These are phyloP conservation scores for Glossophaga mutica DNA, from an alignment of 2,797 vertebrate species.

Conservation along the genomic window DNA sequence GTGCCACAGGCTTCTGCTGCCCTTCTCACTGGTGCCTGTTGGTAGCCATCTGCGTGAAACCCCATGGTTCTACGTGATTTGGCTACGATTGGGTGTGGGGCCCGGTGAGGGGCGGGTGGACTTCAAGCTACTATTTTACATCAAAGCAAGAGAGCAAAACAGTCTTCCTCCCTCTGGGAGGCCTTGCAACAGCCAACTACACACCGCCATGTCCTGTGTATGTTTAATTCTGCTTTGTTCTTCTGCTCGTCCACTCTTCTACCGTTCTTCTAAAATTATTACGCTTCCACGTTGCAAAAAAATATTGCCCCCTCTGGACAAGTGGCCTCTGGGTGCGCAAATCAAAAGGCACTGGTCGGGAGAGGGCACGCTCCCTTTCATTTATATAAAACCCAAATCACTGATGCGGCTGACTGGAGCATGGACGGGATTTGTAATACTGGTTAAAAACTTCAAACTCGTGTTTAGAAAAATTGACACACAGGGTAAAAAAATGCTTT, in stretches of 20 bases:
- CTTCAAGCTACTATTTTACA: neutral
- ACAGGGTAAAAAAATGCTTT: neutral
- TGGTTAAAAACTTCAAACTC: neutral
- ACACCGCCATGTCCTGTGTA: neutral
- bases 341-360: conserved; percentile 53
- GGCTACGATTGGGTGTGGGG: neutral
- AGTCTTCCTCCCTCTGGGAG: neutral
- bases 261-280: conserved; percentile 63
- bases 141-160: neutral
- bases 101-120: neutral
- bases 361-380: neutral
- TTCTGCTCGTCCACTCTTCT: conserved; percentile 44
- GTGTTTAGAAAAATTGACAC: conserved; percentile 22
- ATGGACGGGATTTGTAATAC: conserved; percentile 29
- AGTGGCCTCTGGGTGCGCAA: neutral
- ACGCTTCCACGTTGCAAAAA: conserved; percentile 50
- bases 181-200: neutral
- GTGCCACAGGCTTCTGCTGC: neutral
- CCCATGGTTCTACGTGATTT: neutral
- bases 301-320: conserved; percentile 33
- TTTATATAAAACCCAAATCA: conserved; percentile 12
- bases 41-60: neutral
- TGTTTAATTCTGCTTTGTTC: conserved; percentile 53
- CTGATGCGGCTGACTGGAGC: conserved; percentile 25
- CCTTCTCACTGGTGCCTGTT: neutral